phyloP scores from a whole-genome alignment of 2,113 vertebrate genomes.

The Poeciliopsis retropinna region DNA sequence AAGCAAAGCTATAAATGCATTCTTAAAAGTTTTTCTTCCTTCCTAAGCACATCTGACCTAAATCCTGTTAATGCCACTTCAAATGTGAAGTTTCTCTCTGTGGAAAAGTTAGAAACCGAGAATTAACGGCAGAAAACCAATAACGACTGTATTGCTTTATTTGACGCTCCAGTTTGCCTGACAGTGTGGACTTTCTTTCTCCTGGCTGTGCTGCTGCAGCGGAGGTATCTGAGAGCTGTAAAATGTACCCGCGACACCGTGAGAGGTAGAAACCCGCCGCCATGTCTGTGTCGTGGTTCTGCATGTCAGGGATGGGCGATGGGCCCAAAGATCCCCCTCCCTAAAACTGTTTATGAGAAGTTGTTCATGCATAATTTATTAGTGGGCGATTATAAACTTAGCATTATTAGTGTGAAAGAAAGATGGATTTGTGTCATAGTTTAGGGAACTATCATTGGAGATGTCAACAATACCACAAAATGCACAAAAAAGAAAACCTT shows the following conservation, averaged over 20 bases:
- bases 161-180: background rate
- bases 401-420: background rate
- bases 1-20: background rate
- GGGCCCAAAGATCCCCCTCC: background rate
- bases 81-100: slow-evolving; percentile 2
- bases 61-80: background rate
- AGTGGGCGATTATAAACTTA: background rate
- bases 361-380: slow-evolving; percentile 10
- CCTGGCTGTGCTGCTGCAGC: slow-evolving; percentile 65
- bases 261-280: slow-evolving; percentile 69
- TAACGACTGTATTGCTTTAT: background rate
- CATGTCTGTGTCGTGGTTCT: slow-evolving; percentile 52
- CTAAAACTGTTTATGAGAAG: slow-evolving; percentile 4
- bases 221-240: slow-evolving; percentile 66
- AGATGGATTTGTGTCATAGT: background rate
- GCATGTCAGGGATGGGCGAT: slow-evolving; percentile 59
- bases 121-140: background rate
- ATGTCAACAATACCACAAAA: background rate
- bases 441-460: slow-evolving; percentile 17
- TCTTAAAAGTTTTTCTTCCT: background rate
- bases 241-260: slow-evolving; percentile 79
- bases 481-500: background rate
- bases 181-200: slow-evolving; percentile 48
- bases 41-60: slow-evolving; percentile 10
- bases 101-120: background rate